phyloP scores from a whole-genome alignment of 2,888 invertebrate species.

The Gastrophysa polygoni region DNA sequence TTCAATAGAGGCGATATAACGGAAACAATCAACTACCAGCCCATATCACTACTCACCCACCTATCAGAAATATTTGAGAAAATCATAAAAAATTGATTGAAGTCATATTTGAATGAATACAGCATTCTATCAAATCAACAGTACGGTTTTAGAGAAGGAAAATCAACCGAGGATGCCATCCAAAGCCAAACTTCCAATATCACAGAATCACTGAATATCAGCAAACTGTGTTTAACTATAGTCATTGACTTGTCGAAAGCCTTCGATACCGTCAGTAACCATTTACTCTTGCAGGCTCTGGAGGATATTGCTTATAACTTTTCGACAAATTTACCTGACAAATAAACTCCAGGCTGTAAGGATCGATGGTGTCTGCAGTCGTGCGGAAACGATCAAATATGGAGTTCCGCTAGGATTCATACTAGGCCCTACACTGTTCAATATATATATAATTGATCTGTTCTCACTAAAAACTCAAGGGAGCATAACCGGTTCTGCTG shows the following conservation, averaged over 20 bases:
- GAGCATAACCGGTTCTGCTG: too few relatives aligned
- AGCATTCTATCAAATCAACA: background rate
- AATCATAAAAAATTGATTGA: conserved; percentile 1
- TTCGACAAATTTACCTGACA: too few relatives aligned
- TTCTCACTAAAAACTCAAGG: too few relatives aligned
- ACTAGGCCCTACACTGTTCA: too few relatives aligned
- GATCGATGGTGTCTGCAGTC: too few relatives aligned
- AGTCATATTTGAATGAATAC: background rate
- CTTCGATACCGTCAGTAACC: background rate
- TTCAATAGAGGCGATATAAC: conserved; percentile 6
- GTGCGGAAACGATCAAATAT: too few relatives aligned
- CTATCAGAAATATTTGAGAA: conserved; percentile 2
- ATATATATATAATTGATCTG: too few relatives aligned
- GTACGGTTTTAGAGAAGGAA: too few relatives aligned
- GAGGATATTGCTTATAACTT: too few relatives aligned
- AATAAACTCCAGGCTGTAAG: too few relatives aligned
- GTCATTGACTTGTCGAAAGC: background rate
- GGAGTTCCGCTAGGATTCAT: too few relatives aligned
- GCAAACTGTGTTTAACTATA: background rate
- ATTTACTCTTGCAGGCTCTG: background rate
- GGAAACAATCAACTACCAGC: background rate
- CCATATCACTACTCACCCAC: conserved; percentile 5
- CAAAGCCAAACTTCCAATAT: background rate
- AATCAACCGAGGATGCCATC: background rate
- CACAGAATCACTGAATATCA: background rate